Evolutionary conservation across 2,888 invertebrate genomes (phyloP), one percentile per base, ranked within the genome.

Genomic region (Agriopis leucophaearia): DNA sequence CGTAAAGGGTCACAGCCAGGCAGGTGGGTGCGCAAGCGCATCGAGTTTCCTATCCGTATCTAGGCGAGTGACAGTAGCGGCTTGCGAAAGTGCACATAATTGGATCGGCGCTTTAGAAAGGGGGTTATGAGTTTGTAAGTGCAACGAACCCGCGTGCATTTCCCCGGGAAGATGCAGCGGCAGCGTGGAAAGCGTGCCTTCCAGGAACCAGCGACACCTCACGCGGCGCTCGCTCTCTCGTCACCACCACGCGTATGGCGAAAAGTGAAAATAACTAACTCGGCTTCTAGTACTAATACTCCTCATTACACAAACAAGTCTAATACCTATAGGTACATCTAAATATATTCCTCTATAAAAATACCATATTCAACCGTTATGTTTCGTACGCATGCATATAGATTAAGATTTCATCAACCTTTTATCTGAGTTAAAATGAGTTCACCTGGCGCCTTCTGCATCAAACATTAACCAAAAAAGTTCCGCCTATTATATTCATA

Each of bases 21-120:
- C 88, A 88, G 89, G 87, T 88, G 88, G 88, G 86, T 85, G 87
- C 79, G 86, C 89, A 71, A 85, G 88, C 88, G 88, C 88, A 88
- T 88, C 84, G 86, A 88, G 92, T 92, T 91, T 91, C 90, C 93
- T 92, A 93, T 90, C 87, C 88, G 91, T 92, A 92, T 92, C 93
- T 94, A 94, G 94, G 94, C 93, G 89, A 92, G 90, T 90, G 92
- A 92, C 92, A 92, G 93, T 91, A 91, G 92, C 89, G 85, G 89
- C 91, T 93, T 92, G 92, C 92, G 94, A 94, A 94, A 94, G 94
- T 94, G 92, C 93, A 94, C 91, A 94, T 93, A 93, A 94, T 94
- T 94, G 92, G 91, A 92, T 93, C 92, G 92, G 88, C 86, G 92
- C 94, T 92, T 92, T 92, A 91, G 93, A 93, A 94, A 94, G 93